Evolutionary conservation across 53 echinoderm and acorn worm genomes (phyloP).

Genomic region (Mesocentrotus franciscanus): DNA sequence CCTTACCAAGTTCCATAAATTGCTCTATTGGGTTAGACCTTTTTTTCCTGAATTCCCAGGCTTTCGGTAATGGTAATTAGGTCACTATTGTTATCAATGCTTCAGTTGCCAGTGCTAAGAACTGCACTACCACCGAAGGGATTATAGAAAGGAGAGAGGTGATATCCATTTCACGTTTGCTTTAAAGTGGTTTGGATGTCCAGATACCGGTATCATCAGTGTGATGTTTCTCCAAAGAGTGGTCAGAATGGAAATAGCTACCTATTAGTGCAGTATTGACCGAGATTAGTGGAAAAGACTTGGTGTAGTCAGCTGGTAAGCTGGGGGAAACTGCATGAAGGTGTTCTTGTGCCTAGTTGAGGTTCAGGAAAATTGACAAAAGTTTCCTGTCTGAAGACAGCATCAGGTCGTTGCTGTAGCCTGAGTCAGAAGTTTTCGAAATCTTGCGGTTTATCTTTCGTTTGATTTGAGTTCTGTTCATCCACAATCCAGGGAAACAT

Average conservation of each 20-base stretch:
- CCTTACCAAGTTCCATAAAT: neutral
- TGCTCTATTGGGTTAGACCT: neutral
- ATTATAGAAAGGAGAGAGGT: neutral
- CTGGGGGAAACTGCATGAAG: neutral
- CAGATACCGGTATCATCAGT: too few relatives aligned
- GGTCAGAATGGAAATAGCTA: too few relatives aligned
- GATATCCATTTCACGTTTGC: too few relatives aligned
- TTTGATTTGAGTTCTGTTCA: neutral
- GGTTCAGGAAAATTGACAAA: neutral
- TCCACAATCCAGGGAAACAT: neutral
- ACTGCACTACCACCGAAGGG: neutral
- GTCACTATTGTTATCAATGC: neutral
- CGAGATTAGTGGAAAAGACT: too few relatives aligned
- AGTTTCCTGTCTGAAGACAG: neutral
- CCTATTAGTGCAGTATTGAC: too few relatives aligned
- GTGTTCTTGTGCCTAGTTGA: neutral
- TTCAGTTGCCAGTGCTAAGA: too few relatives aligned
- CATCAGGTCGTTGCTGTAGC: neutral
- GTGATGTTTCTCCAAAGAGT: too few relatives aligned
- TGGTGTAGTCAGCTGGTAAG: too few relatives aligned
- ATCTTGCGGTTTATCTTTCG: neutral
- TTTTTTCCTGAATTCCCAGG: slow-evolving; percentile 1
- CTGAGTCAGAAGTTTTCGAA: neutral
- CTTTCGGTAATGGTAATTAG: neutral
- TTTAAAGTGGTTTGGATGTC: too few relatives aligned